Percentiles rank a stretch among this genome's conserved stretches.
These are phyloP conservation scores for Polymixis flavicincta DNA, from an alignment of 2,888 invertebrate genomes.

Conservation along the genomic window DNA sequence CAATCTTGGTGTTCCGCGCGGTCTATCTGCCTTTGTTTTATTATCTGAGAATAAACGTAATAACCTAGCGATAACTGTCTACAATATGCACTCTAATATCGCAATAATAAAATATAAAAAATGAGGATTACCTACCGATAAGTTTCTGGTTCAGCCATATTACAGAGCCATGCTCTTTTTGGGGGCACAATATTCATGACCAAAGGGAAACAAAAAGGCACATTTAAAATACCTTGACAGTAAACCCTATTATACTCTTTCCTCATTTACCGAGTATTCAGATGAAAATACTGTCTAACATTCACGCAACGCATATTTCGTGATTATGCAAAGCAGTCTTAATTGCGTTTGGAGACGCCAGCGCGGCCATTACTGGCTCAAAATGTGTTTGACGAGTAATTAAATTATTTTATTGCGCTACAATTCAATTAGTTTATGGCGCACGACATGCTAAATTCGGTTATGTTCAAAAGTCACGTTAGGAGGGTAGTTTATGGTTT, in stretches of 20 bases:
- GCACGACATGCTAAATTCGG: conserved; percentile 73
- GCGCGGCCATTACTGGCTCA: conserved; percentile 76
- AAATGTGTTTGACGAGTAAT: conserved; percentile 88
- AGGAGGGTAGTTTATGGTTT: conserved; percentile 53
- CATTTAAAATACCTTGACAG: conserved; percentile 59
- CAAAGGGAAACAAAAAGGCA: conserved; percentile 49
- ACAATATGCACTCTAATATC: background rate
- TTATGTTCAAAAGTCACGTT: conserved; percentile 63
- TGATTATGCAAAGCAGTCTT: conserved; percentile 86
- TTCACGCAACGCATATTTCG: conserved; percentile 71
- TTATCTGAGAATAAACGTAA: no score
- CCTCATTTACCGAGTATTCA: conserved; percentile 57
- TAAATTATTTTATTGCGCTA: conserved; percentile 85
- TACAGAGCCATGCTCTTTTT: background rate
- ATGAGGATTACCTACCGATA: background rate
- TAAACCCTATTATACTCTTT: conserved; percentile 50
- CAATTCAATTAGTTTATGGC: conserved; percentile 82
- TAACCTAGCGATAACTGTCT: background rate
- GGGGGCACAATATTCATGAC: conserved; percentile 2
- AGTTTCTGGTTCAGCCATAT: background rate
- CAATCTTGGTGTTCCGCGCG: no score
- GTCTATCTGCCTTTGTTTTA: no score
- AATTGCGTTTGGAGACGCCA: conserved; percentile 80
- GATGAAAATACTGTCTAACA: conserved; percentile 63
- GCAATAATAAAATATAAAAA: background rate